Base-by-base conservation (phyloP, 1,140 invertebrate genomes). In the Drosophila azteca region DNA sequence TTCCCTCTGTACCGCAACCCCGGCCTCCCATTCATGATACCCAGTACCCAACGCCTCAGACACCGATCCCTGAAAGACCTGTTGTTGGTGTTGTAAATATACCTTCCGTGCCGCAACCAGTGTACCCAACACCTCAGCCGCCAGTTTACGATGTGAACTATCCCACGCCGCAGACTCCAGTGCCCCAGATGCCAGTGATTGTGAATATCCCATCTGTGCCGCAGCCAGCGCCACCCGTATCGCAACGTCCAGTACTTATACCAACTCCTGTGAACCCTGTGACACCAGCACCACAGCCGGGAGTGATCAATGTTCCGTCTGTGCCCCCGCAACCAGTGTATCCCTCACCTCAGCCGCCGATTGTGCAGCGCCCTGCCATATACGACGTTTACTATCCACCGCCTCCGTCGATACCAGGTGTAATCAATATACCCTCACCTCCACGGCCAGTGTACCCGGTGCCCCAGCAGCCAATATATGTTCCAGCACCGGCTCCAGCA, bases 331-430 rank as follows among this genome's bases (percentile, higher is more conserved):
- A 77, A 6, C 93, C 94, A 92, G 60, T 22, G 3, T 6, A 70
- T 13, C 94, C 93, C 13, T 77, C 92, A 54, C 95, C 95, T 44
- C 95, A 94, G 88, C 95, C 96, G 26, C 96, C 96, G 87, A 95
- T 95, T 8, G 51, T 69, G 2, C 51, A 68, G 15, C 51, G 20
- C 2, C 66, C 66, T 6, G 66, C 66, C 24, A 69, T 69, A 22
- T 94, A 94, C 26, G 95, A 95, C 85, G 94, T 95, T 5, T 69
- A 50, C 8, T 68, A 82, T 41, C 63, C 79, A 24, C 49, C 68
- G 24, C 61, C 54, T 2, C 60, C 65, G 1, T 20, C 49, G 2
- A 53, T 52, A 11, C 80, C 75, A 0, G 65, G 65, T n/a, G 52
- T 84, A 1, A 61, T 82, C 1, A 84, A 84, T 41, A 80, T 84